phyloP scores from a whole-genome alignment of 2,113 vertebrate genomes.

The Ophthalmolycus amberensis region DNA sequence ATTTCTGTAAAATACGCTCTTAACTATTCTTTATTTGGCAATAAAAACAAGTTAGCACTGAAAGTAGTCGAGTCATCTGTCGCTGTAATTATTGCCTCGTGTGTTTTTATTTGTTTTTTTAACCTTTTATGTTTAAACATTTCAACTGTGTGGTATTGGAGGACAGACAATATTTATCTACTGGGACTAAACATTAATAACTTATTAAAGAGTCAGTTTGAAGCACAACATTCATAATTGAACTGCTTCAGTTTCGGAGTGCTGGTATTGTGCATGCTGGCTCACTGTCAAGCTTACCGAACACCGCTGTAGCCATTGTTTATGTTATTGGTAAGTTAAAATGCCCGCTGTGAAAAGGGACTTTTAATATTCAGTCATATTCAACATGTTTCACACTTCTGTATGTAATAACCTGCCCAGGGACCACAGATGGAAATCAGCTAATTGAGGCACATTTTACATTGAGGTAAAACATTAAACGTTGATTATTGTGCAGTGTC shows the following conservation, averaged over 20 bases:
- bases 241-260: background rate
- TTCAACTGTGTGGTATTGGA: background rate
- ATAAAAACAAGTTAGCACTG: constrained; percentile 53
- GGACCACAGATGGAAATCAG: background rate
- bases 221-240: background rate
- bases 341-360: background rate
- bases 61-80: background rate
- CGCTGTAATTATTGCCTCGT: background rate
- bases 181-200: background rate
- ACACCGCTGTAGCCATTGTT: background rate
- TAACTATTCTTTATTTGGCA: constrained; percentile 52
- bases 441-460: background rate
- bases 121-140: background rate
- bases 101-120: background rate
- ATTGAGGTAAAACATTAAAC: background rate
- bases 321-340: background rate
- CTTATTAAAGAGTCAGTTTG: background rate
- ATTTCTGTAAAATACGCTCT: constrained; percentile 65
- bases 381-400: background rate
- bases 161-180: background rate
- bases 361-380: background rate
- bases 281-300: background rate
- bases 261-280: background rate
- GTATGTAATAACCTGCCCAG: background rate
- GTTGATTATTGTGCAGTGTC: background rate